phyloP scores from a whole-genome alignment of 1,140 invertebrate species.

The Ips typographus region DNA sequence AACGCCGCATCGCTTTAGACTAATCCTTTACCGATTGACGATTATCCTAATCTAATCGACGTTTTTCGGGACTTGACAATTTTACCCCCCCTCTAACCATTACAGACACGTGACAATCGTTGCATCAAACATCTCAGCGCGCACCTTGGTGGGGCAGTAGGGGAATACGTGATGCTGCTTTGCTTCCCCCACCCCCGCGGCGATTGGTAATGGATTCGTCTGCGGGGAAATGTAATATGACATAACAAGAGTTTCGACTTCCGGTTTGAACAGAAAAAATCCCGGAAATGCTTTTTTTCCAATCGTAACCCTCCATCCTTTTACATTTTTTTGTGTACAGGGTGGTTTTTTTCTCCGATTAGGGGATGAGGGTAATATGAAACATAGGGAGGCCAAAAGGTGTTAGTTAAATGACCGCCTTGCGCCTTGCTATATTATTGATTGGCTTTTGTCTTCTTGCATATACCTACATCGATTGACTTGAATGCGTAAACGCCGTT shows the following conservation, averaged over 20 bases:
- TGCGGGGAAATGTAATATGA: background rate
- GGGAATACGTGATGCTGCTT: conserved; percentile 15
- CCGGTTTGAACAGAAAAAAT: background rate
- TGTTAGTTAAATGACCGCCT: conserved; percentile 17
- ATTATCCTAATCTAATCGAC: too few relatives aligned
- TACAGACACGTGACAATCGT: too few relatives aligned
- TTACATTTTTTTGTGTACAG: background rate
- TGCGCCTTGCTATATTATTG: conserved; percentile 23
- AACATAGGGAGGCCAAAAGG: conserved; percentile 2
- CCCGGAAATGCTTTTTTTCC: background rate
- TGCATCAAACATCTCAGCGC: background rate
- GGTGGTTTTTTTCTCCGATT: background rate
- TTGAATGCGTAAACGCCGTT: conserved; percentile 18
- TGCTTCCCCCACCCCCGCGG: conserved; percentile 15
- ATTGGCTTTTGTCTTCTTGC: conserved; percentile 32
- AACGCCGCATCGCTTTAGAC: too few relatives aligned
- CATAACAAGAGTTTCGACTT: background rate
- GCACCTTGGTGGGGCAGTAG: conserved; percentile 23
- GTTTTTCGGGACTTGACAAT: too few relatives aligned
- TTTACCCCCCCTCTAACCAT: too few relatives aligned
- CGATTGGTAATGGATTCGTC: too few relatives aligned
- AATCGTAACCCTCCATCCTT: background rate
- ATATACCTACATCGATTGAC: conserved; percentile 29
- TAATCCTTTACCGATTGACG: too few relatives aligned
- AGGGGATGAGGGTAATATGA: background rate